These are phyloP conservation scores for Brachionus rotundiformis DNA, from an alignment of 1,140 invertebrate genomes.

Conservation along the genomic window DNA sequence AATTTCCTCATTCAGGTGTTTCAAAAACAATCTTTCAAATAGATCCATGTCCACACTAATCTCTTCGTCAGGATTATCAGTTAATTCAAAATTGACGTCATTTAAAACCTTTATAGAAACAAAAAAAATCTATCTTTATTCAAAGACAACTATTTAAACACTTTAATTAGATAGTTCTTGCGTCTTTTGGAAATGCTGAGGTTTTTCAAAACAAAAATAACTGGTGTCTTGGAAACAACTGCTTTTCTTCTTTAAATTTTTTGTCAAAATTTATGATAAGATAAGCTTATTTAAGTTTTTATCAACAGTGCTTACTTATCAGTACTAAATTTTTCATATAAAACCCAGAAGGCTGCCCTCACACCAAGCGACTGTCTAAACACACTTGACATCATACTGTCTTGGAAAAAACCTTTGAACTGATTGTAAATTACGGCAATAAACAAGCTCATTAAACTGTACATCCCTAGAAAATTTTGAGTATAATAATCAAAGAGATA, in stretches of 20 bases:
- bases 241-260: neutral
- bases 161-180: conserved; percentile 30
- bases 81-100: neutral
- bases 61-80: neutral
- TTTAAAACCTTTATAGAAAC: neutral
- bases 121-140: neutral
- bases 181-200: neutral
- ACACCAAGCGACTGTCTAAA: conserved; percentile 59
- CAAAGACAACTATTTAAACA: neutral
- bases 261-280: neutral
- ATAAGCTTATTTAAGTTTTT: no score
- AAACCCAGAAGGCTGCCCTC: conserved; percentile 60
- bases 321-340: conserved; percentile 52
- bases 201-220: neutral
- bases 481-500: neutral
- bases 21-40: conserved; percentile 42
- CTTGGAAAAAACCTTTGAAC: conserved; percentile 63
- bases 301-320: no score
- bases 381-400: conserved; percentile 60
- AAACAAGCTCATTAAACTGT: conserved; percentile 61
- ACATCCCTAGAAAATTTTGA: neutral
- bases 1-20: conserved; percentile 35
- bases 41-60: neutral
- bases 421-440: conserved; percentile 63
- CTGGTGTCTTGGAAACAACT: neutral